Base-by-base conservation (phyloP, 2,888 invertebrate species). In the Synanthedon tipuliformis region DNA sequence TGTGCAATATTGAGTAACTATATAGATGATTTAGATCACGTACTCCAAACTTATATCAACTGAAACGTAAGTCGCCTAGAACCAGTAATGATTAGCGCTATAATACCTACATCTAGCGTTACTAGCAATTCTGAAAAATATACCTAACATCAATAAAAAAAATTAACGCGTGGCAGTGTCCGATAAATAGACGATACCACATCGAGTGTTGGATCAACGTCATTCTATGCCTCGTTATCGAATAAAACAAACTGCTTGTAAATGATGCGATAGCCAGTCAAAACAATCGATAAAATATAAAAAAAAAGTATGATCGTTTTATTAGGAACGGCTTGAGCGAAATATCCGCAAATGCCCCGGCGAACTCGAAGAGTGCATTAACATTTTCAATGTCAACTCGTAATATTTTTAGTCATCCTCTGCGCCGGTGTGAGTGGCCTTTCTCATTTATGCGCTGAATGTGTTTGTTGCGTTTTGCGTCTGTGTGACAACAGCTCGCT, bases 311-410 rank as follows among this genome's bases (percentile, higher is more conserved):
- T 10, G 34, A 64, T 61, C 64, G 68, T 71, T 72, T 72, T 70
- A 73, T 69, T 67, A 65, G 52, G 52, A 53, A 55, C 64, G 60
- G 7, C 59, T 62, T 58, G 66, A 71, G 68, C 66, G 66, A 71
- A 73, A 73, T 76, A 75, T 74, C 69, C 79, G 78, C 77, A 75
- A 81, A 76, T 77, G 77, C 76, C 75, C 69, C 71, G 66, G 69
- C 73, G 74, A 67, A 65, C 66, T 61, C 61, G 54, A 62, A 68
- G 85, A 78, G 87, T 87, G 86, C 87, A 85, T 81, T 85, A 85
- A 86, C 86, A 82, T 83, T 83, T 61, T 86, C 87, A 87, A 87
- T 87, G 87, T 87, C 87, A 85, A 81, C 81, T 73, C 75, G 79
- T 74, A 83, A 84, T 84, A 85, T 86, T 85, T 86, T 86, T 87